Evolutionary conservation across 2,888 invertebrate species (phyloP), one percentile per base, ranked within the genome.

Genomic region (Aphelenchoides bicaudatus): DNA sequence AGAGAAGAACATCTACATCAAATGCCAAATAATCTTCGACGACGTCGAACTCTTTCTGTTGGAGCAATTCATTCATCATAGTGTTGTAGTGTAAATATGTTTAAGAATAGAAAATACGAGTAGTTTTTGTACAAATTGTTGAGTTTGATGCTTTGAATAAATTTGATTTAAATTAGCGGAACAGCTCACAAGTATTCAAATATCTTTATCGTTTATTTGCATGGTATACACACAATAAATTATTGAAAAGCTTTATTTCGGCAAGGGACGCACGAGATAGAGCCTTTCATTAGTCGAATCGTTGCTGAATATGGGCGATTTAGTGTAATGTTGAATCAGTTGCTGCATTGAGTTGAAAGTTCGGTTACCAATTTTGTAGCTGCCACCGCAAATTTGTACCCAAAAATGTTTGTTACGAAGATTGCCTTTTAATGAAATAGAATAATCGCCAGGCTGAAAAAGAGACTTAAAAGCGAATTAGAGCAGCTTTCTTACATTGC

Each of bases 321-420:
- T 88, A 85, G 92, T 93, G 85, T 98, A 98, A 49, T 66, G 66
- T 28, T 56, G 46, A 37, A 99, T 93, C 72, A 98, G 86, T 81
- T 91, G 91, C 80, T 96, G 93, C 78, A 99, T 84, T 58, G 90
- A 87, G 78, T 89, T 88, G 84, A 99, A 99, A 83, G 90, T 90
- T 80, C 96, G 88, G 84, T 93, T 93, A 39, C 98, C 98, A 83
- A 99, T 99, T 51, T 66, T 67, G 51, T 73, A 70, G 83, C 91
- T 90, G 82, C 91, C 92, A 65, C 87, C 87, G 72, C 88, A 88
- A 80, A 90, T 90, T 82, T 92, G 92, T 78, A 98, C 93, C 79
- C 94, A 88, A 85, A 98, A 99, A 83, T 98, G 98, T 82, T 98
- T 98, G 85, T 98, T 98, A 74, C 94, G 88, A 25, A 90, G 90